Percentiles rank a stretch among this genome's conserved stretches.
Conservation (phyloP, 1,140 invertebrate genomes). For the Pachypsylla venusta region DNA sequence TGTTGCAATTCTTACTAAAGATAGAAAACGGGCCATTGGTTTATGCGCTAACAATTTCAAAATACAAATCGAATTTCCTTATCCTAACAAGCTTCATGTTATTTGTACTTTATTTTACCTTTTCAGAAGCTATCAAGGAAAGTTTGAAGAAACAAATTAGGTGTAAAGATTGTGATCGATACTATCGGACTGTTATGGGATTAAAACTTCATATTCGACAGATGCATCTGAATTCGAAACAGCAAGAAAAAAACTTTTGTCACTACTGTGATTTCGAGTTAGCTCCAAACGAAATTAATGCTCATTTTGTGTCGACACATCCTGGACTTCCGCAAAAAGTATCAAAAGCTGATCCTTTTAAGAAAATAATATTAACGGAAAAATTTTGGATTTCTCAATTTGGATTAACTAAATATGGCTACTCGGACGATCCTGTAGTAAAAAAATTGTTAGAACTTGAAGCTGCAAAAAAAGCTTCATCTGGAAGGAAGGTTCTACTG, state of each 20-base stretch:
- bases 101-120: too few relatives aligned
- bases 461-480: too few relatives aligned
- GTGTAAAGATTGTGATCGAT: neutral
- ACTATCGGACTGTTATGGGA: neutral
- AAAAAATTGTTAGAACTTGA: too few relatives aligned
- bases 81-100: too few relatives aligned
- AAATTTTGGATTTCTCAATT: constrained; percentile 1
- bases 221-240: neutral
- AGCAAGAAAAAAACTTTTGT: neutral
- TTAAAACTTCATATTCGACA: neutral
- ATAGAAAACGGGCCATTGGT: too few relatives aligned
- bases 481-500: too few relatives aligned
- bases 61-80: too few relatives aligned
- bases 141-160: neutral
- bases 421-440: too few relatives aligned
- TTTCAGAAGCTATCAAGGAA: neutral
- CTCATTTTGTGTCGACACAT: neutral
- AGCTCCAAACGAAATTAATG: neutral
- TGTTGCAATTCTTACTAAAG: too few relatives aligned
- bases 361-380: neutral
- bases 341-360: neutral
- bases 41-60: too few relatives aligned
- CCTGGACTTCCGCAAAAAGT: neutral
- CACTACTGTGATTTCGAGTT: neutral
- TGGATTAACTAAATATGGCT: too few relatives aligned